A percentile compares a stretch with the other conserved stretches of the same genome.
Conservation (phyloP, 2,888 invertebrate genomes). For the Melanotus villosus region DNA sequence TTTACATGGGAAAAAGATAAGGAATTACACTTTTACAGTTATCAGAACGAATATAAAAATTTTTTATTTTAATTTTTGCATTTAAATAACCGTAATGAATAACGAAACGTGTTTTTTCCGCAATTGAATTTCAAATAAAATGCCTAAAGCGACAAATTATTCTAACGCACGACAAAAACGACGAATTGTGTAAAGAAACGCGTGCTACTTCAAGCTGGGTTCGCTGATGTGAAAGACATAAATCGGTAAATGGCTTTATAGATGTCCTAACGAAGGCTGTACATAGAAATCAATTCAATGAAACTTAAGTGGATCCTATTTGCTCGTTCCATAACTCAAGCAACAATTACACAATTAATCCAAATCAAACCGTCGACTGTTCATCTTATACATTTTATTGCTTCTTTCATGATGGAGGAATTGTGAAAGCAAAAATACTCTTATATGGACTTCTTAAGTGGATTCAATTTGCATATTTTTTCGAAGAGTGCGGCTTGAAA, state of each 20-base stretch:
- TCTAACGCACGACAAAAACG: conserved; percentile 1
- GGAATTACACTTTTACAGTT: no score
- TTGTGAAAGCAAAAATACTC: not conserved
- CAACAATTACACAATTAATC: conserved; percentile 45
- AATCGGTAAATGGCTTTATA: conserved; percentile 33
- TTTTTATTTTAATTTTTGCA: no score
- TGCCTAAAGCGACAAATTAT: not conserved
- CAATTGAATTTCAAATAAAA: no score
- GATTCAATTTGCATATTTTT: no score
- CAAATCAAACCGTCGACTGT: conserved; percentile 38
- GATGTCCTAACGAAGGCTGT: conserved; percentile 36
- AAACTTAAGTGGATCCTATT: conserved; percentile 33
- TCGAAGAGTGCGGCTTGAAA: no score
- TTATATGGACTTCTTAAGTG: no score
- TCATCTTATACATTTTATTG: conserved; percentile 28
- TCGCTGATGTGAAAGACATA: conserved; percentile 32
- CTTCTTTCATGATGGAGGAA: not conserved
- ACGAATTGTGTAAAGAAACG: conserved; percentile 23
- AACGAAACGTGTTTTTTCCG: no score
- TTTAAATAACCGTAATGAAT: no score
- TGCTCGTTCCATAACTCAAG: conserved; percentile 38
- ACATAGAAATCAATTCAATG: conserved; percentile 40
- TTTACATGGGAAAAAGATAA: no score
- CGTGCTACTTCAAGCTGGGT: conserved; percentile 26
- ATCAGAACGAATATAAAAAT: no score